These are phyloP conservation scores for Aldrovandia affinis DNA, from an alignment of 2,797 vertebrate genomes.

Conservation along the genomic window DNA sequence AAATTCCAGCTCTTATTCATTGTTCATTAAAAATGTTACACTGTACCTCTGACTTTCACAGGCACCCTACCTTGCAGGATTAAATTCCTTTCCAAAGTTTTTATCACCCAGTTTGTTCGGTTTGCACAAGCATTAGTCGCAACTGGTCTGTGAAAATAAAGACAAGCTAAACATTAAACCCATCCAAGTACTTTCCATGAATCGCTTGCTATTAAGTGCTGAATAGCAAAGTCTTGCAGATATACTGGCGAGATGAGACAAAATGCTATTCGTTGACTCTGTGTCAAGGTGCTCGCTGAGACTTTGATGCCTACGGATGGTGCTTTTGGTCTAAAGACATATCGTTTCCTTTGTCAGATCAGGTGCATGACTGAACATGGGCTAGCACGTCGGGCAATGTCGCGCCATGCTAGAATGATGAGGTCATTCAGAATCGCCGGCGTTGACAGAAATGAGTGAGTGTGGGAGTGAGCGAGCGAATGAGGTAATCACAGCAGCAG, in stretches of 20 bases:
- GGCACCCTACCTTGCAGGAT: too few relatives aligned
- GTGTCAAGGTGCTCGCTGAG: neutral
- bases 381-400: neutral
- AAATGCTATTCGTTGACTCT: neutral
- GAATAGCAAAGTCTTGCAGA: neutral
- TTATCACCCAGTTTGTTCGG: too few relatives aligned
- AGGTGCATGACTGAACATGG: neutral
- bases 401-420: neutral
- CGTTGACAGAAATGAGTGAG: slow-evolving; percentile 19
- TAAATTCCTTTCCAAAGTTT: too few relatives aligned
- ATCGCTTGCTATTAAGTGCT: neutral
- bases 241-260: neutral
- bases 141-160: too few relatives aligned
- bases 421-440: slow-evolving; percentile 13
- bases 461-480: neutral
- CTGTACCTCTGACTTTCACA: too few relatives aligned
- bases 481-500: slow-evolving; percentile 25
- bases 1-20: too few relatives aligned
- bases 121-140: too few relatives aligned
- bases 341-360: neutral
- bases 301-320: neutral
- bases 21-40: too few relatives aligned
- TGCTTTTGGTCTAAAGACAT: neutral
- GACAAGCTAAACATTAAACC: too few relatives aligned
- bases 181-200: neutral